Evolutionary conservation across 2,797 vertebrate genomes (phyloP).

Genomic region (Amblyraja radiata): DNA sequence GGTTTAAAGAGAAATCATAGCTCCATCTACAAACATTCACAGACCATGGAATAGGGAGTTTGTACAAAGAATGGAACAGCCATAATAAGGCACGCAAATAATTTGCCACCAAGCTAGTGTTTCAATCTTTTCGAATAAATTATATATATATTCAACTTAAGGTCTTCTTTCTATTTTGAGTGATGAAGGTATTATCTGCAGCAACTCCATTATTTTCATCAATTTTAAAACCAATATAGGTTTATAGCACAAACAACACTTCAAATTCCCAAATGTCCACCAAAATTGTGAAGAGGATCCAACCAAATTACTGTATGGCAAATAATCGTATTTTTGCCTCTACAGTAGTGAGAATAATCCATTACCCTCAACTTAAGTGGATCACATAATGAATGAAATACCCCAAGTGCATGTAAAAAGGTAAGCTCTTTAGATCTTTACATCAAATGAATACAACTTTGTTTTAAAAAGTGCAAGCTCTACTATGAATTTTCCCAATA

Average conservation of each 20-base stretch:
- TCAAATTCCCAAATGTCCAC: not conserved
- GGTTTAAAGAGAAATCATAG: not conserved
- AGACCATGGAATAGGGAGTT: not conserved
- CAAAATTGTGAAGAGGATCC: not conserved
- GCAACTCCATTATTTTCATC: not conserved
- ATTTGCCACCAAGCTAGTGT: not conserved
- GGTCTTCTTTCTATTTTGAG: not conserved
- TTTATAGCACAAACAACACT: not conserved
- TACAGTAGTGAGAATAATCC: not conserved
- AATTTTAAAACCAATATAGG: not conserved
- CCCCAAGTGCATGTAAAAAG: not conserved
- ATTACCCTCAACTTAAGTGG: not conserved
- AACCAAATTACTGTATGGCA: not conserved
- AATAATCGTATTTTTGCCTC: not conserved
- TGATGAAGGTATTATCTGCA: not conserved
- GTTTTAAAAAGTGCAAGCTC: slow-evolving; percentile 6
- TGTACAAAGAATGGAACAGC: not conserved
- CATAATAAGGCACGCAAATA: not conserved
- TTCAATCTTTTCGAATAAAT: not conserved
- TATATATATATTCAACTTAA: not conserved
- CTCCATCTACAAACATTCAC: not conserved
- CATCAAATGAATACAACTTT: not conserved
- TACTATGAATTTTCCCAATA: not conserved
- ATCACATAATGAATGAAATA: slow-evolving; percentile 5
- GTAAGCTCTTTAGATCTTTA: not conserved